Evolutionary conservation across 2,888 invertebrate species (phyloP), one percentile per base, ranked within the genome.

Genomic region (Sepioteuthis lessoniana): DNA sequence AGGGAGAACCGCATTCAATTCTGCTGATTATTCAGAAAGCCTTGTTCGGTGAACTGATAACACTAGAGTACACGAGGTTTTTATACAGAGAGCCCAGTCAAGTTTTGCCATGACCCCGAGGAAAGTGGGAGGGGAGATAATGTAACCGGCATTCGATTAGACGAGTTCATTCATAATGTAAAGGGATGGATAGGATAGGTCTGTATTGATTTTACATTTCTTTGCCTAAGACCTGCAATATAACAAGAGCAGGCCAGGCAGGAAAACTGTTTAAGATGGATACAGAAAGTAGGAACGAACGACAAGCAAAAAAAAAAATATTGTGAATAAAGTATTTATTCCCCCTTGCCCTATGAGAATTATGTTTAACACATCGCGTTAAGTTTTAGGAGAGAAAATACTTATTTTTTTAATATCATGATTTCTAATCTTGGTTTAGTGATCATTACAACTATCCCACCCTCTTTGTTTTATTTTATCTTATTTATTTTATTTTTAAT

Each of bases 31-130:
- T 76, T 76, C 76, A 76, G n/a, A 76, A n/a, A 76, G n/a, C n/a
- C 76, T 76, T 76, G 76, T n/a, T 76, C 76, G 76, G n/a, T 76
- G 76, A 76, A 76, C 76, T 76, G 76, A n/a, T 76, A 76, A 76
- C 76, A n/a, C 76, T 76, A 76, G 76, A 76, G 76, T 76, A 76
- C 76, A 76, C n/a, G 76, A 10, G 16, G n/a, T 16, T 76, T 76
- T n/a, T 76, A 76, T n/a, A n/a, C n/a, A 76, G n/a, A 35, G n/a
- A 76, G 76, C 76, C 76, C 76, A 76, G 76, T n/a, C n/a, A 76
- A 35, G n/a, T 76, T 76, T 76, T 76, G 76, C 76, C 35, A 76
- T 76, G 76, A 76, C 76, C 76, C 76, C n/a, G 76, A 76, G 76
- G 76, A 76, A 76, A 76, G 76, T n/a, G n/a, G 76, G 16, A 76